Conservation (phyloP, 1,140 invertebrate genomes). For the Hypothenemus hampei region DNA sequence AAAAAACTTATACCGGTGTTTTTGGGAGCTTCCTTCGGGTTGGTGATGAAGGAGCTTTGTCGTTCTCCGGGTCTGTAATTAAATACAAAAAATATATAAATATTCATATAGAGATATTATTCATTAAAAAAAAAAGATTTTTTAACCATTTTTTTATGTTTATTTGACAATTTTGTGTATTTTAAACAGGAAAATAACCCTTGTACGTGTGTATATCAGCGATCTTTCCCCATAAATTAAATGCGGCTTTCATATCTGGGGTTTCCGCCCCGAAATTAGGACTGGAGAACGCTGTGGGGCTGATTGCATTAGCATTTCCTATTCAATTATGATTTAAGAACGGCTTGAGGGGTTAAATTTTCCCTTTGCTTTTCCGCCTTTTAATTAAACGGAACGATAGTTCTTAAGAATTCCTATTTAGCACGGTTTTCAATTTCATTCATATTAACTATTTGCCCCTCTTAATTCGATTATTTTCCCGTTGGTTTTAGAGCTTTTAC, state of each 20-base stretch:
- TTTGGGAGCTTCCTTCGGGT: slow-evolving; percentile 88
- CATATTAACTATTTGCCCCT: too few species aligned
- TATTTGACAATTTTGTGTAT: too few species aligned
- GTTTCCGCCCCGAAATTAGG: slow-evolving; percentile 3
- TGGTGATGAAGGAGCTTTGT: slow-evolving; percentile 79
- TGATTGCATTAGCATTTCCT: slow-evolving; percentile 13
- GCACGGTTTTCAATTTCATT: too few species aligned
- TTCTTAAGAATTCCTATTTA: too few species aligned
- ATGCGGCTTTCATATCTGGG: slow-evolving; percentile 1
- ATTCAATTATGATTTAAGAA: slow-evolving; percentile 9
- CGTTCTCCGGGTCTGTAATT: slow-evolving; percentile 65
- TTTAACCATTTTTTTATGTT: too few species aligned
- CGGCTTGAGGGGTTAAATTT: background rate
- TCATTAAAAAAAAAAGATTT: background rate
- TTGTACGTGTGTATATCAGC: too few species aligned
- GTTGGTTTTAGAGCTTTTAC: too few species aligned
- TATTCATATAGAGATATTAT: background rate
- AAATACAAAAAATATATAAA: background rate
- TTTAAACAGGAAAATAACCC: too few species aligned
- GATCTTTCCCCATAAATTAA: slow-evolving; percentile 2
- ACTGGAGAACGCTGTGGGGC: background rate
- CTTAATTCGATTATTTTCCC: too few species aligned
- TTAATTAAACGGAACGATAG: slow-evolving; percentile 1
- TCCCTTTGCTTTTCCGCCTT: background rate
- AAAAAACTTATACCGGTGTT: slow-evolving; percentile 83